phyloP scores from a whole-genome alignment of 2,797 vertebrate species.

The Poliocrania exsul region DNA sequence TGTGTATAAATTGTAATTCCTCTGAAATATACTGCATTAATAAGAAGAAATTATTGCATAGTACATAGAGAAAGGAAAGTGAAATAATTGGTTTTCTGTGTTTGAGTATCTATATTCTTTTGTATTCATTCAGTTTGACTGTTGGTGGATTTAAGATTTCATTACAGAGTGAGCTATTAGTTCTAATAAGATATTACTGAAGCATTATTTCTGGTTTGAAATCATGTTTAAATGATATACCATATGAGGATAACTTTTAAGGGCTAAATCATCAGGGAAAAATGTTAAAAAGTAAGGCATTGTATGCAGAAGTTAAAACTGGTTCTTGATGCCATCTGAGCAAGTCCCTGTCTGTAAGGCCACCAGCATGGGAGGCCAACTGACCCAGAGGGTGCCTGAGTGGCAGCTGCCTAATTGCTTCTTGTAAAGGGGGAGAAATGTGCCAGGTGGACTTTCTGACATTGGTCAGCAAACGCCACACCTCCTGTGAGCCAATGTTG shows the following conservation, averaged over 20 bases:
- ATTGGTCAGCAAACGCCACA: neutral
- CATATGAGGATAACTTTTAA: neutral
- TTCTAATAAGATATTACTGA: neutral
- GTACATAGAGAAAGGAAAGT: neutral
- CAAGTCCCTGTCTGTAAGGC: neutral
- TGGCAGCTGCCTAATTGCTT: neutral
- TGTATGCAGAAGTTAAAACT: neutral
- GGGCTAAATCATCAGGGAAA: neutral
- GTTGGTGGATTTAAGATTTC: neutral
- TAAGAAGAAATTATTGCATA: neutral
- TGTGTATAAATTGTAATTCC: neutral
- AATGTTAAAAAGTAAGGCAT: neutral
- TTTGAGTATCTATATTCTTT: neutral
- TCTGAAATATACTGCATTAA: constrained; percentile 5
- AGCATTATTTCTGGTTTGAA: constrained; percentile 22
- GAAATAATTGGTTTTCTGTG: neutral
- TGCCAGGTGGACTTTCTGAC: neutral
- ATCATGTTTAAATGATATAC: neutral
- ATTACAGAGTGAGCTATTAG: neutral
- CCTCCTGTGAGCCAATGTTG: rapidly evolving
- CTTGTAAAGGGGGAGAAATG: neutral
- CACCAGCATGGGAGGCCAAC: neutral
- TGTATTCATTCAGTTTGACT: neutral
- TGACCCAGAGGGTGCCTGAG: neutral
- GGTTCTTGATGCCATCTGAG: neutral